Evolutionary conservation across 2,888 invertebrate genomes (phyloP).

Genomic region (Nemapogon koenigi): DNA sequence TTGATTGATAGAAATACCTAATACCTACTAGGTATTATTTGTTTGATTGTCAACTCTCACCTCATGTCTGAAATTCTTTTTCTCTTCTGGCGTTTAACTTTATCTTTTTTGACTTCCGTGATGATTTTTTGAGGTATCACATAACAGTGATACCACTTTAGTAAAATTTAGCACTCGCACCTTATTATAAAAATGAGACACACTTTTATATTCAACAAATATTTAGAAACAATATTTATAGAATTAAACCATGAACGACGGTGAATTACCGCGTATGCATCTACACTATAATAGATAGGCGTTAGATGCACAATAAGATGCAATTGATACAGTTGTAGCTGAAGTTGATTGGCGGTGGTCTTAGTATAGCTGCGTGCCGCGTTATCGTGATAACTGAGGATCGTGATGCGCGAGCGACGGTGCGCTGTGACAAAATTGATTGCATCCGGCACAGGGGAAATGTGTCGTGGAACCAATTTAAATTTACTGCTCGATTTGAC

Average conservation of each 20-base stretch:
- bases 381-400: slow-evolving; percentile 7
- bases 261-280: too few relatives aligned
- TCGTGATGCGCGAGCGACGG: slow-evolving; percentile 30
- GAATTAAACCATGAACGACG: too few relatives aligned
- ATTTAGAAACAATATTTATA: too few relatives aligned
- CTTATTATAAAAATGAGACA: not conserved
- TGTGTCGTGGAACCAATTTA: slow-evolving; percentile 62
- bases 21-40: too few relatives aligned
- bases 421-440: slow-evolving; percentile 45
- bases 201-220: not conserved
- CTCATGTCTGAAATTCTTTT: slow-evolving; percentile 57
- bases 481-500: slow-evolving; percentile 51
- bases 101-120: slow-evolving; percentile 43
- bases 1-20: too few relatives aligned
- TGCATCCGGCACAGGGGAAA: slow-evolving; percentile 61
- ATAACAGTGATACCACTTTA: slow-evolving; percentile 50
- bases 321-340: too few relatives aligned
- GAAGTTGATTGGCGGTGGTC: too few relatives aligned
- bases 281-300: too few relatives aligned
- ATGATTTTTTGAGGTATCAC: slow-evolving; percentile 53
- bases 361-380: not conserved
- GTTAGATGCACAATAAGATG: too few relatives aligned
- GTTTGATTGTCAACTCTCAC: slow-evolving; percentile 24
- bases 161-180: slow-evolving; percentile 3
- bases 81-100: slow-evolving; percentile 40